Evolutionary conservation across 2,113 vertebrate species (phyloP).

Genomic region (Sebastes schlegelii): DNA sequence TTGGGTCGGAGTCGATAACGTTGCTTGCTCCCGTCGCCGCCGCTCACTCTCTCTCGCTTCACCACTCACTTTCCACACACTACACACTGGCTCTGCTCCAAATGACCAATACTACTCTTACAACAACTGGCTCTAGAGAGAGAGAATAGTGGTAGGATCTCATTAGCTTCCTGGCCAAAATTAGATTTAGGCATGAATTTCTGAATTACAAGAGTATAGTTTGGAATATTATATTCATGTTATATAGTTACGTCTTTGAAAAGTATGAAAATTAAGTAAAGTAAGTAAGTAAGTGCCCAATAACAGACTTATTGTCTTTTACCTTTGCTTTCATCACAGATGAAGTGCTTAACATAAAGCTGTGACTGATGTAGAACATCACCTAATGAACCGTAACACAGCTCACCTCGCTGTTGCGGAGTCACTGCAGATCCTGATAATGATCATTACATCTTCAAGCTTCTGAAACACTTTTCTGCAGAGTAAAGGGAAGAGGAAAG

Average conservation of each 20-base stretch:
- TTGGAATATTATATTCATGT: background rate
- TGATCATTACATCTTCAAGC: slow-evolving; percentile 4
- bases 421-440: background rate
- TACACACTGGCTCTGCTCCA: no score
- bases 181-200: background rate
- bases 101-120: no score
- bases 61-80: no score
- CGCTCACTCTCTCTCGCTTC: no score
- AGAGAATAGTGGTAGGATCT: background rate
- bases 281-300: background rate
- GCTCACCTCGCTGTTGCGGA: background rate
- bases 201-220: background rate
- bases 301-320: slow-evolving; percentile 18
- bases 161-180: background rate
- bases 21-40: no score
- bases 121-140: no score
- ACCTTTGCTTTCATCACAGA: slow-evolving; percentile 19
- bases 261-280: background rate
- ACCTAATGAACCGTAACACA: background rate
- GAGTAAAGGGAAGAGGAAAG: background rate
- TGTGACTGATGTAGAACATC: background rate
- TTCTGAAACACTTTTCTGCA: background rate
- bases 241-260: background rate
- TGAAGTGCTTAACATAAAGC: slow-evolving; percentile 5
- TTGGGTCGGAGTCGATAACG: no score